Percentiles rank a stretch among this genome's conserved stretches.
Evolutionary conservation across 2,797 vertebrate genomes (phyloP).

Genomic region (Halcyon badia): DNA sequence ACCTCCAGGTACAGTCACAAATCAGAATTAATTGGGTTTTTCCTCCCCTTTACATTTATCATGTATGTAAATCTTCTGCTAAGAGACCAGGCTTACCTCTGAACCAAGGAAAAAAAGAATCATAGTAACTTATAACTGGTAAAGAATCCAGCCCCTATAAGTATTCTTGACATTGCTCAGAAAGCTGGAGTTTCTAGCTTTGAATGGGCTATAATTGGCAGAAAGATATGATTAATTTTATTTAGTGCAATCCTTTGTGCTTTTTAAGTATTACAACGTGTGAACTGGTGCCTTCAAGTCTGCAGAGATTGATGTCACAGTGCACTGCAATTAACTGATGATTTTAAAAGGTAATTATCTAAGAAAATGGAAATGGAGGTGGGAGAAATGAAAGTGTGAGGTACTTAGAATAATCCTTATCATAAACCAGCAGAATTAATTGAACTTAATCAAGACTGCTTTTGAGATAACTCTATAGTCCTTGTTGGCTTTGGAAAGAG

Average conservation of each 20-base stretch:
- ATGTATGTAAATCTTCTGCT: not conserved
- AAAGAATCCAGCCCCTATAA: not conserved
- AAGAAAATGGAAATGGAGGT: conserved; percentile 8
- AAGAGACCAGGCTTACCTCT: not conserved
- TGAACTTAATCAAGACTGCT: not conserved
- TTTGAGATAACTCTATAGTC: not conserved
- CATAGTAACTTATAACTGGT: not conserved
- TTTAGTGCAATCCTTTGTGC: not conserved
- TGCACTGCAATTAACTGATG: not conserved
- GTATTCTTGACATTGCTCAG: not conserved
- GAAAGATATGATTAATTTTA: not conserved
- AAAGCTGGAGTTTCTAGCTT: not conserved
- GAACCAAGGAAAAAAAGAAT: not conserved
- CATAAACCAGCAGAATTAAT: not conserved
- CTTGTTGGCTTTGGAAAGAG: not conserved
- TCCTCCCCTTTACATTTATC: not conserved
- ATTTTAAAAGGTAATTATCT: not conserved
- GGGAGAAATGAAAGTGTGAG: not conserved
- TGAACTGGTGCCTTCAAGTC: not conserved
- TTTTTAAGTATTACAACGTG: not conserved
- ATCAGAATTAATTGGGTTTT: not conserved
- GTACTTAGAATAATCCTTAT: not conserved
- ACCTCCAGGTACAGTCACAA: not conserved
- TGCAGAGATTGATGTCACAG: not conserved
- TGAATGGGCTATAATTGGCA: not conserved